Base-by-base conservation (phyloP, 2,888 invertebrate species). In the Thecophora atra region DNA sequence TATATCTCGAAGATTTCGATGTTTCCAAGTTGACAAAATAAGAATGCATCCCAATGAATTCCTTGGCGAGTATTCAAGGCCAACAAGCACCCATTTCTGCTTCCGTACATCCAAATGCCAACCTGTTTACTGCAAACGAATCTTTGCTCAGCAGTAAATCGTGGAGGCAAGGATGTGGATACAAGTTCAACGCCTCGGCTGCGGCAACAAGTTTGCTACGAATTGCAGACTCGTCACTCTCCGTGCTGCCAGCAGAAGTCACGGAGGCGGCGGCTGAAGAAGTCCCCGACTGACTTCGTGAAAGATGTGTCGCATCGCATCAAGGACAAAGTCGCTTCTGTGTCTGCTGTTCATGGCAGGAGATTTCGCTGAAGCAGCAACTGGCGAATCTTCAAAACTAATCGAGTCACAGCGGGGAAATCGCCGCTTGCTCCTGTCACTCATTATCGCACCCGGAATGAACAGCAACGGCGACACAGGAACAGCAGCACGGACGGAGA, bases 401-500 rank as follows among this genome's bases (percentile, higher is more conserved):
- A 76, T 77, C 73, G 74, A 73, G 70, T 76, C 77, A 73, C 77
- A 77, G 77, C 77, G 71, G 77, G 77, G 72, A 70, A 69, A 74
- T 69, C 68, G 67, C 44, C 67, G 72, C 74, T 73, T 70, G 72
- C 75, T 73, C 71, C 74, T 71, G 76, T 75, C 77, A 74, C 76
- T 76, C 75, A 77, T 74, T 71, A 71, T 76, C 73, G 75, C 75
- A 75, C 73, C 74, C 62, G 28, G 30, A 52, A 52, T 6, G n/a
- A 4, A 52, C 28, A 26, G n/a, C n/a, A n/a, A n/a, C 69, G 58
- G 67, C 42, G 44, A 21, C 54, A 63, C 72, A n/a, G 30, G 30
- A 15, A 52, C n/a, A 19, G n/a, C 28, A 52, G 15, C 37, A 13
- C 28, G 11, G 47, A 47, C 47, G 5, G 15, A n/a, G 47, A 5